Evolutionary conservation across 2,113 vertebrate species (phyloP), one percentile per base, ranked within the genome.

Genomic region (Brachirus orientalis): DNA sequence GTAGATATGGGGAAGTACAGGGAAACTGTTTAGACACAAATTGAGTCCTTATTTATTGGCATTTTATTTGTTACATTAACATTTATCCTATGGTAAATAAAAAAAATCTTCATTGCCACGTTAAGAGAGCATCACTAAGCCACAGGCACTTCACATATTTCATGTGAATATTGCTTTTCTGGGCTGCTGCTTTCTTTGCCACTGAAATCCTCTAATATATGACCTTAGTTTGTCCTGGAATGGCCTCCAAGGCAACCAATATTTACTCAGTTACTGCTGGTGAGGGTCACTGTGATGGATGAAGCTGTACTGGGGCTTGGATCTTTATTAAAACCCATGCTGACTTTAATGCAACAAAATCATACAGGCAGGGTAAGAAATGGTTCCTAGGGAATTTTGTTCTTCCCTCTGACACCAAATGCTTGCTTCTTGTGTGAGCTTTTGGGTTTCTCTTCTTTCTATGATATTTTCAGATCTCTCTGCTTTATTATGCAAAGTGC

Each of bases 131-230:
- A 6, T 28, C 28, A 28, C 28, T 28, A 3, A 28, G 28, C 28
- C 28, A 28, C 28, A 28, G 6, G 3, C 28, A 3, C 28, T 28
- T 28, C 28, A 28, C 28, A 28, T 28, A 28, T 28, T 43, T 14
- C 54, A 71, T 44, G 22, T 33, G 54, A 76, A 72, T 59, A 79
- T 72, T 75, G 59, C 72, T 77, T 79, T 74, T 43, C 28, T 1
- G 1, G 47, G 60, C 47, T 47, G 41, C 52, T 52, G 60, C 54
- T 62, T 63, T 53, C 64, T 48, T 58, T 68, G 63, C 45, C 13
- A 7, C 8, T 44, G 53, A 58, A 60, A 57, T 40, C 48, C 55
- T 82, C n/a, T 55, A 65, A 84, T 84, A 75, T 77, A 69, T 40
- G 48, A 60, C 52, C 47, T 45, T 40, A 52, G 46, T 80, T 82